These are phyloP conservation scores for Pyralis farinalis DNA, from an alignment of 2,888 invertebrate species.

Conservation along the genomic window DNA sequence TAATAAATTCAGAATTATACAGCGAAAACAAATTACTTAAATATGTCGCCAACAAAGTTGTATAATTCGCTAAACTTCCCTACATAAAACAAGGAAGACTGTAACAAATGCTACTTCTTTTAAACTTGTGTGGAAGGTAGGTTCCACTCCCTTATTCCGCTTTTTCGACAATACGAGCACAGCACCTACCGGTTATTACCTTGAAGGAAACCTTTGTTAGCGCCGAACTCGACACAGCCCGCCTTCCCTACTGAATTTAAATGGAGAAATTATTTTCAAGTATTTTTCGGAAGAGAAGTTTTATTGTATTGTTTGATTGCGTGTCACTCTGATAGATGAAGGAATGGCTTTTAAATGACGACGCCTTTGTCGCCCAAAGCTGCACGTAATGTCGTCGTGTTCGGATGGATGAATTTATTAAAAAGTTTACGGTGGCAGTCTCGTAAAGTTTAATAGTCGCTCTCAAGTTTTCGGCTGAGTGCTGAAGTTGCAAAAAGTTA, in stretches of 20 bases:
- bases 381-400: slow-evolving; percentile 58
- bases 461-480: slow-evolving; percentile 40
- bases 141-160: slow-evolving; percentile 42
- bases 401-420: slow-evolving; percentile 69
- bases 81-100: slow-evolving; percentile 17
- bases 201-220: slow-evolving; percentile 64
- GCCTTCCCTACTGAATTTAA: slow-evolving; percentile 74
- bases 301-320: slow-evolving; percentile 81
- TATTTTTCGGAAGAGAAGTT: slow-evolving; percentile 77
- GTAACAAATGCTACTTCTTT: slow-evolving; percentile 46
- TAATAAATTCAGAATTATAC: not conserved
- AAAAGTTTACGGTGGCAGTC: slow-evolving; percentile 57
- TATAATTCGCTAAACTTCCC: slow-evolving; percentile 18
- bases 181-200: slow-evolving; percentile 65
- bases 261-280: slow-evolving; percentile 79
- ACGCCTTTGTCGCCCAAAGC: slow-evolving; percentile 53
- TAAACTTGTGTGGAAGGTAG: slow-evolving; percentile 32
- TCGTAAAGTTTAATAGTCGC: slow-evolving; percentile 60
- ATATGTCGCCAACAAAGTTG: slow-evolving; percentile 16
- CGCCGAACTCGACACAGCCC: slow-evolving; percentile 39
- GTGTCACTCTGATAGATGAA: slow-evolving; percentile 77
- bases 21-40: slow-evolving; percentile 3
- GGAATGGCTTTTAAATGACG: slow-evolving; percentile 66
- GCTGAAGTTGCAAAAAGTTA: slow-evolving; percentile 45
- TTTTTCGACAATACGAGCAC: slow-evolving; percentile 46